Base-by-base conservation (phyloP, 2,888 invertebrate species). In the Disparrhopalites patrizii region DNA sequence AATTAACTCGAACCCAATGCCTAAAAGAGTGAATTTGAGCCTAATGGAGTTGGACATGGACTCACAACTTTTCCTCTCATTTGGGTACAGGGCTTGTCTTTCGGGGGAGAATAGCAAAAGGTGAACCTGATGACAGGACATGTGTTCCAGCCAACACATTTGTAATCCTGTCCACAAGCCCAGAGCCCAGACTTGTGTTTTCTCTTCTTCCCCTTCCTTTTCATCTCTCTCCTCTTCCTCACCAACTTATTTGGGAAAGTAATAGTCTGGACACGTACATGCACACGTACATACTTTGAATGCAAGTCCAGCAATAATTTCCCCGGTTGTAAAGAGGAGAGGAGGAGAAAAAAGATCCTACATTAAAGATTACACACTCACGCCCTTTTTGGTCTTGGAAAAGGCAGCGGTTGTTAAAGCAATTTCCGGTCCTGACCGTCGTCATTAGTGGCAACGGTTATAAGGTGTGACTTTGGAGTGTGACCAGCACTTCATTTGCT, bases 1-100 rank as follows among this genome's bases (percentile, higher is more conserved):
- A 71, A 71, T 71, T 71, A 71, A 70, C 68, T 71, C 69, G 68
- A 71, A 67, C 63, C 67, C 52, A 52, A 30, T 18, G 31, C 40
- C 30, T 50, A 18, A 50, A 58, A 40, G 51, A 52, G 52, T 51
- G n/a, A 50, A 50, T 27, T 40, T 61, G 51, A n/a, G n/a, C 61
- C 50, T 61, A 52, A 52, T 58, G 30, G 58, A 58, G n/a, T 27
- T 27, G 5, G 25, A 47, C 23, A 52, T 52, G 52, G 31, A 40
- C n/a, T 20, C 20, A n/a, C n/a, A 40, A 18, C 40, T 20, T 18
- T 40, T 40, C 40, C 10, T 20, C 20, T 40, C 40, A 40, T 18
- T 40, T 8, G 13, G 36, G 8, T 8, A 8, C 36, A 36, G 8
- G 8, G 36, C 40, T 40, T 40, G 4, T 3, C 40, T 3, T 40